These are phyloP conservation scores for Holacanthus passer DNA, from an alignment of 2,113 vertebrate genomes.

Conservation along the genomic window DNA sequence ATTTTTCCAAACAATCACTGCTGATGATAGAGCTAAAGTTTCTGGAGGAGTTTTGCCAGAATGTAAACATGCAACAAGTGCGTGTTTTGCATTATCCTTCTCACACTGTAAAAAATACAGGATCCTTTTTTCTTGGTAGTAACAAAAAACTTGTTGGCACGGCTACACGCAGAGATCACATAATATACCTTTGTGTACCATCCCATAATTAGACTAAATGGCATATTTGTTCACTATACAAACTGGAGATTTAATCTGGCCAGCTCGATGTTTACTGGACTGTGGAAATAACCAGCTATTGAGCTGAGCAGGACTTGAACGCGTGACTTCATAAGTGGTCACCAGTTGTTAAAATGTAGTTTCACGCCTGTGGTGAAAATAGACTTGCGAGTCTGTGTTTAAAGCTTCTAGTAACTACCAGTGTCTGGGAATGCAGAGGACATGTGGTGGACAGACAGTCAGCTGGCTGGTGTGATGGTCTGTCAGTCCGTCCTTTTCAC, in stretches of 20 bases:
- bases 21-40: background rate
- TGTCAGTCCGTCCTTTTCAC: conserved; percentile 48
- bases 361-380: conserved; percentile 59
- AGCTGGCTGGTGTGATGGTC: conserved; percentile 22
- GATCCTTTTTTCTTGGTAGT: background rate
- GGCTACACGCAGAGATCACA: background rate
- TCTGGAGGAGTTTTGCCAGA: too few species aligned
- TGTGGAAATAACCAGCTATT: background rate
- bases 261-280: conserved; percentile 21
- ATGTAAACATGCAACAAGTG: too few species aligned
- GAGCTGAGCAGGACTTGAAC: conserved; percentile 1
- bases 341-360: conserved; percentile 41
- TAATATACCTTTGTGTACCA: background rate
- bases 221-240: conserved; percentile 11
- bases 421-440: conserved; percentile 74
- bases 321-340: conserved; percentile 44
- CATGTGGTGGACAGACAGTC: conserved; percentile 63
- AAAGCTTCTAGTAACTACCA: conserved; percentile 65
- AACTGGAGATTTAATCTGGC: background rate
- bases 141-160: conserved; percentile 3
- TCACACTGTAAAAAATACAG: background rate
- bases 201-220: conserved; percentile 24
- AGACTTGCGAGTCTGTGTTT: conserved; percentile 63
- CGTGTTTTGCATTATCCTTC: background rate
- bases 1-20: background rate